A percentile compares a stretch with the other conserved stretches of the same genome.
Evolutionary conservation across 2,113 vertebrate species (phyloP).

Genomic region (Clupea harengus): DNA sequence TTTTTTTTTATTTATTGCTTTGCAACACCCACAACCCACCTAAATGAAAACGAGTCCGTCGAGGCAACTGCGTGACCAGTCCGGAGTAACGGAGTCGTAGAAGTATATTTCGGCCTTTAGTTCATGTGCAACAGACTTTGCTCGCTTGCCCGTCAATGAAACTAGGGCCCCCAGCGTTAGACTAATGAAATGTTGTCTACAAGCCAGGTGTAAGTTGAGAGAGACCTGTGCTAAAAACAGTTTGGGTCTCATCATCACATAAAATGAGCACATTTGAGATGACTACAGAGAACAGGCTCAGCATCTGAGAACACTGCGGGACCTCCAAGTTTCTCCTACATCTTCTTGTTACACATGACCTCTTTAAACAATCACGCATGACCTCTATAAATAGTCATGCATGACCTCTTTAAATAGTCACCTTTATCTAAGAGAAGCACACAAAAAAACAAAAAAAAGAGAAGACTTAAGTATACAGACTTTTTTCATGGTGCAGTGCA

Average conservation of each 20-base stretch:
- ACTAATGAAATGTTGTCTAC: not conserved
- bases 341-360: not conserved
- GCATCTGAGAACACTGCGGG: not conserved
- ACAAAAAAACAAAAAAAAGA: not conserved
- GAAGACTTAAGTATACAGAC: not conserved
- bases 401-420: too few relatives aligned
- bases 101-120: too few relatives aligned
- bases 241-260: not conserved
- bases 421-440: too few relatives aligned
- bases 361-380: not conserved
- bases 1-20: too few relatives aligned
- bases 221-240: not conserved
- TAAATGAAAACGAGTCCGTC: too few relatives aligned
- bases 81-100: too few relatives aligned
- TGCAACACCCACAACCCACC: too few relatives aligned
- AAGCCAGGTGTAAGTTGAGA: not conserved
- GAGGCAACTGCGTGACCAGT: too few relatives aligned
- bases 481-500: not conserved
- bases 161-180: not conserved
- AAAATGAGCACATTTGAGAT: not conserved
- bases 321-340: not conserved
- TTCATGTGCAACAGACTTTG: too few relatives aligned
- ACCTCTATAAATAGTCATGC: too few relatives aligned
- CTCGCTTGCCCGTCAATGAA: too few relatives aligned
- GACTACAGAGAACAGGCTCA: not conserved